A percentile compares a stretch with the other conserved stretches of the same genome.
phyloP scores from a whole-genome alignment of 2,113 vertebrate species.

The Typhlomys cinereus region DNA sequence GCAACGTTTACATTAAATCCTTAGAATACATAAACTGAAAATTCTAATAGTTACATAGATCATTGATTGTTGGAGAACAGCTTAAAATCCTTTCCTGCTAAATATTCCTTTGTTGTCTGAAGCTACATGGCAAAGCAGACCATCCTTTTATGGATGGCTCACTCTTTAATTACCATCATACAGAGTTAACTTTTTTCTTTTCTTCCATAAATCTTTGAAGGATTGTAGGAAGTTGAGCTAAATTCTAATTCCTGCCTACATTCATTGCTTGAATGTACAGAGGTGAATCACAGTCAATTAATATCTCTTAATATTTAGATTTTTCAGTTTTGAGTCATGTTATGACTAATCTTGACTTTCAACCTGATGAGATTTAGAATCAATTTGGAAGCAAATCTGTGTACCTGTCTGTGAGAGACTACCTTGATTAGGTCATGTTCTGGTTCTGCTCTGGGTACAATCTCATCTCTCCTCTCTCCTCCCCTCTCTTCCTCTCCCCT shows the following conservation, averaged over 20 bases:
- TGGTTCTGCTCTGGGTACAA: too few species aligned
- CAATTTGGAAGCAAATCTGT: background rate
- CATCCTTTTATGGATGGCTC: background rate
- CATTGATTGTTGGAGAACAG: background rate
- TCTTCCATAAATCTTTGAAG: slow-evolving; percentile 5
- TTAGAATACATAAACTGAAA: slow-evolving; percentile 6
- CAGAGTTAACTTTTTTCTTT: background rate
- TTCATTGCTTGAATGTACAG: slow-evolving; percentile 14
- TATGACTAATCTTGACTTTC: background rate
- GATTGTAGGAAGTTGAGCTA: background rate
- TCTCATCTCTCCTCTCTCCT: background rate
- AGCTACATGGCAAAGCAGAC: background rate
- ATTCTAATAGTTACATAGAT: background rate
- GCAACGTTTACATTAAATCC: background rate
- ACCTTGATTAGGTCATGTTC: background rate
- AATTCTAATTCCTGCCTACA: background rate
- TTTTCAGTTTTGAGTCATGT: background rate
- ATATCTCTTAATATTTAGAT: slow-evolving; percentile 20
- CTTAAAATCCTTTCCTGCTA: background rate
- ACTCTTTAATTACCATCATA: background rate
- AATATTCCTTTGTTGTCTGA: background rate
- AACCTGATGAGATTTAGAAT: background rate
- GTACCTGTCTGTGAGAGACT: background rate
- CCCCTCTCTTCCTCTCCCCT: background rate
- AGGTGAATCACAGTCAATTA: background rate